These are phyloP conservation scores for Caenorhabditis remanei DNA, from an alignment of 1,140 invertebrate species.

Conservation along the genomic window DNA sequence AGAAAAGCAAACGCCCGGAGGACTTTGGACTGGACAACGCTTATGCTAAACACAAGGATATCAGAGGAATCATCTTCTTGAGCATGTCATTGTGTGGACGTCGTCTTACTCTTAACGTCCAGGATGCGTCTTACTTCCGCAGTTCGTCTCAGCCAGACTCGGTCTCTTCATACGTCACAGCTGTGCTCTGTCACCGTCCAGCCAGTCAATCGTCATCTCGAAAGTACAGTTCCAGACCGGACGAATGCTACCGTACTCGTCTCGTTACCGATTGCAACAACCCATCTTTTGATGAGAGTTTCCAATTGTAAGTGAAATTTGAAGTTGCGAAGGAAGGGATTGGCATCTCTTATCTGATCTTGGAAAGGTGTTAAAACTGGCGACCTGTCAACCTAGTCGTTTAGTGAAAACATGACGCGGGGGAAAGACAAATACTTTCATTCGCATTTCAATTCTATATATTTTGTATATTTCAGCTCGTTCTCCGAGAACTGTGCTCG, in stretches of 20 bases:
- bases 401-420: neutral
- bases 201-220: neutral
- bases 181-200: conserved; percentile 15
- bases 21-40: conserved; percentile 24
- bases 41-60: conserved; percentile 37
- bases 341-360: conserved; percentile 19
- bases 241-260: conserved; percentile 19
- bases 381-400: neutral
- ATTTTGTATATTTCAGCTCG: neutral
- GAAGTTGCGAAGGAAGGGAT: neutral
- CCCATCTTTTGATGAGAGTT: conserved; percentile 28
- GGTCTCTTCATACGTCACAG: conserved; percentile 9
- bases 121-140: conserved; percentile 27
- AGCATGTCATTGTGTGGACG: conserved; percentile 4
- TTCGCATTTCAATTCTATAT: neutral
- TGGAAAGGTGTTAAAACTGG: neutral
- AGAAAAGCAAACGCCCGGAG: neutral
- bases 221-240: neutral
- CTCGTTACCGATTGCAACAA: neutral
- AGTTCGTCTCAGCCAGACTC: neutral
- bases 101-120: conserved; percentile 25
- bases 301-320: conserved; percentile 17
- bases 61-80: conserved; percentile 38
- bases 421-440: no score
- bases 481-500: conserved; percentile 35